Conservation (phyloP, 2,888 invertebrate genomes). For the Chorisops tibialis region DNA sequence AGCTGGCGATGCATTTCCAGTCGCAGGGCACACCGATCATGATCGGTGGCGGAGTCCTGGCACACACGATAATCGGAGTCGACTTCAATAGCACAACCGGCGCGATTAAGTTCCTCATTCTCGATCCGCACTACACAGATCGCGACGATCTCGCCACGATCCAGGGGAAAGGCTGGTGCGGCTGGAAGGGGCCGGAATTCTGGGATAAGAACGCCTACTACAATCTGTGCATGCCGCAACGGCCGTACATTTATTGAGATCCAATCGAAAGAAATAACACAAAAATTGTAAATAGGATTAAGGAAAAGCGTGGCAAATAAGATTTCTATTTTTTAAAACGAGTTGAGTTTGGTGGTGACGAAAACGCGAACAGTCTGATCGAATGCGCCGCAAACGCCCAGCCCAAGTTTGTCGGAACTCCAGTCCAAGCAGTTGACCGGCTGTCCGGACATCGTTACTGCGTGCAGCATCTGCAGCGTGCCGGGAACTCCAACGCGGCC, state of each 20-base stretch:
- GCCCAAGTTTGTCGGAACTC: constrained; percentile 85
- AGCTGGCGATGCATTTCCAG: constrained; percentile 86
- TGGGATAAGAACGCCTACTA: constrained; percentile 96
- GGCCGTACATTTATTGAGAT: constrained; percentile 46
- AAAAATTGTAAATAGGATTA: constrained; percentile 8
- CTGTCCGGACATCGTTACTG: constrained; percentile 76
- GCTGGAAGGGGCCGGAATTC: constrained; percentile 92
- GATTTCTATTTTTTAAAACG: constrained; percentile 52
- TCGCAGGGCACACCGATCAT: constrained; percentile 94
- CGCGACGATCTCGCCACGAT: constrained; percentile 73
- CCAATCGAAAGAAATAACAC: background rate
- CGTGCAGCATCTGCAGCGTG: constrained; percentile 70
- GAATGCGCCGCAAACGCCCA: constrained; percentile 85
- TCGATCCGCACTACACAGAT: constrained; percentile 98
- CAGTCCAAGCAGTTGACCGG: constrained; percentile 88
- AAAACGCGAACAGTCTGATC: constrained; percentile 86
- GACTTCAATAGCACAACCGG: constrained; percentile 78
- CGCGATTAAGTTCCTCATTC: constrained; percentile 84
- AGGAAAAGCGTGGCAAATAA: background rate
- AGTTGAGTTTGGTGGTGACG: constrained; percentile 83
- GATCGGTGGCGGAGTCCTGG: constrained; percentile 98
- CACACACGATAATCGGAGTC: constrained; percentile 96
- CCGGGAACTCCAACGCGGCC: constrained; percentile 73
- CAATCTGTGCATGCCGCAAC: constrained; percentile 89
- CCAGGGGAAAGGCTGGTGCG: constrained; percentile 89